Evolutionary conservation across 2,888 invertebrate genomes (phyloP), one percentile per base, ranked within the genome.

Genomic region (Melinaea menophilus): DNA sequence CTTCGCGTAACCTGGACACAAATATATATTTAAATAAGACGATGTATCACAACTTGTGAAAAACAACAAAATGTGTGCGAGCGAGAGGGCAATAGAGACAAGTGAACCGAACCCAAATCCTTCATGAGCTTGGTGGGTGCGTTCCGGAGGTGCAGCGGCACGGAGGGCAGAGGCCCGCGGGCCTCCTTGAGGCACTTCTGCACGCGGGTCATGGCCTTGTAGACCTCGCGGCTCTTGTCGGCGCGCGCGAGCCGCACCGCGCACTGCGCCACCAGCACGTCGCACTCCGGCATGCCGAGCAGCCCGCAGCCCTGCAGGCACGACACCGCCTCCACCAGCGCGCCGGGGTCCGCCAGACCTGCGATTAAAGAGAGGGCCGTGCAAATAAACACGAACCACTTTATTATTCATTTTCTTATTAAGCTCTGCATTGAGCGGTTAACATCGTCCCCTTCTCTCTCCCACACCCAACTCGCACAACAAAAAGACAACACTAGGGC

Each of bases 241-340:
- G 96, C 95, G 73, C 95, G 88, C 0, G 96, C 95, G 57, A 96
- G 85, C 76, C 96, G 93, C 58, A 94, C 94, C 2, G 94, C 94
- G 76, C 95, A 95, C 76, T 96, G 95, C 12, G 95, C 95, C 35
- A 97, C 81, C 59, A 95, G 83, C 11, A 95, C 94, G 79, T 95
- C 95, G 74, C 95, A 94, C 75, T 96, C 96, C 0, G 96, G 96
- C 95, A 94, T 94, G 7, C 96, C 96, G 48, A 96, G 86, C 67
- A 95, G 90, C 79, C 96, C 95, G 75, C 95, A 95, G 1, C 95
- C 95, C 72, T 95, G 94, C 88, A 95, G 92, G 46, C 95, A 94
- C 4, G 95, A 92, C 3, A 96, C 93, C 0, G 96, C 95, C 72
- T 94, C 88, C 45, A 91, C 92, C 54, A 95, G 70, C 0, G 95